Percentiles rank a stretch among this genome's conserved stretches.
phyloP scores from a whole-genome alignment of 1,140 invertebrate genomes.

The Trissolcus basalis region DNA sequence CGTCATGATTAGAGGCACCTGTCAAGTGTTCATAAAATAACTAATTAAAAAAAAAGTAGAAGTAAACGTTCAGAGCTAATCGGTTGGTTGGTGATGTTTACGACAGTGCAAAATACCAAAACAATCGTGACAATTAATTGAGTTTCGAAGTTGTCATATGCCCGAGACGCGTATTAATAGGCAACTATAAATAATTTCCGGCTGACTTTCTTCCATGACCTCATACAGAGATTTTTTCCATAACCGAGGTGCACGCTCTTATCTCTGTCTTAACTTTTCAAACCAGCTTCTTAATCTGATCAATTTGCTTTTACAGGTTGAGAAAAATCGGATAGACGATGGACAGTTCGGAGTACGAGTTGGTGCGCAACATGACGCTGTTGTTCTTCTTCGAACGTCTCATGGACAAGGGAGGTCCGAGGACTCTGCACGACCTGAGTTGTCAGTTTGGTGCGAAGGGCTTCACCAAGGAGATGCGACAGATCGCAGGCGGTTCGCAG shows the following conservation, averaged over 20 bases:
- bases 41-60: no score
- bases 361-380: conserved; percentile 93
- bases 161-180: conserved; percentile 7
- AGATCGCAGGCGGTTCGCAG: conserved; percentile 95
- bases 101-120: no score
- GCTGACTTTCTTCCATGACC: conserved; percentile 17
- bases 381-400: conserved; percentile 97
- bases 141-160: conserved; percentile 2
- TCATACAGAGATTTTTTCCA: conserved; percentile 22
- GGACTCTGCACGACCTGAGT: conserved; percentile 95
- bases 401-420: conserved; percentile 93
- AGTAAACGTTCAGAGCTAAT: no score
- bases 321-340: conserved; percentile 75
- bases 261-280: no score
- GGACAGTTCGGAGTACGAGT: conserved; percentile 95
- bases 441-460: conserved; percentile 97
- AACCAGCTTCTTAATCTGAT: no score
- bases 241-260: neutral
- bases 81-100: no score
- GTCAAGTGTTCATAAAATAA: no score
- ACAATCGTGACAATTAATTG: neutral
- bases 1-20: no score
- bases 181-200: conserved; percentile 21
- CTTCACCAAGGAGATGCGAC: conserved; percentile 96
- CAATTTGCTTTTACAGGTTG: neutral